A percentile compares a stretch with the other conserved stretches of the same genome.
Evolutionary conservation across 2,113 vertebrate species (phyloP).

Genomic region (Lucifuga dentata): DNA sequence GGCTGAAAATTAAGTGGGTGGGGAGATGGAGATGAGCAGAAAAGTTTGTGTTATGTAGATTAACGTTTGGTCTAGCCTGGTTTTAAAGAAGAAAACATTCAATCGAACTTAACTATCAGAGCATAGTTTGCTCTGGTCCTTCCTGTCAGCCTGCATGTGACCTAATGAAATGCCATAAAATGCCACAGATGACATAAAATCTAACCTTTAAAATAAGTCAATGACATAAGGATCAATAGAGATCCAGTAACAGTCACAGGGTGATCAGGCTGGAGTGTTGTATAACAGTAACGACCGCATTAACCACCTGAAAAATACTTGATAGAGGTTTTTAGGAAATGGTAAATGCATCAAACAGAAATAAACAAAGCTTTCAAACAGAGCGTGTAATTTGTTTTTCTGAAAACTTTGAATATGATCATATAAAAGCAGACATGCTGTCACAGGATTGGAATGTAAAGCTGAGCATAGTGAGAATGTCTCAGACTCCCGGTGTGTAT

Average conservation of each 20-base stretch:
- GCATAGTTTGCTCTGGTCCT: slow-evolving; percentile 32
- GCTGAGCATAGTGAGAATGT: slow-evolving; percentile 77
- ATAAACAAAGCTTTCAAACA: slow-evolving; percentile 57
- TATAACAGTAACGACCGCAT: slow-evolving; percentile 9
- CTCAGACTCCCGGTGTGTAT: slow-evolving; percentile 53
- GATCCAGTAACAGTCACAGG: not conserved
- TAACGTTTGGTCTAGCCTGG: too few species aligned
- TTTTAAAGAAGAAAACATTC: too few species aligned
- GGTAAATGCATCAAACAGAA: slow-evolving; percentile 37
- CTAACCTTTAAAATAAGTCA: slow-evolving; percentile 1
- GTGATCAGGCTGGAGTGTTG: slow-evolving; percentile 19
- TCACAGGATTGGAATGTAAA: slow-evolving; percentile 83
- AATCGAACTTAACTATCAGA: slow-evolving; percentile 50
- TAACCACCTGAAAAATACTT: slow-evolving; percentile 28
- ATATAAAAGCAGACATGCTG: slow-evolving; percentile 82
- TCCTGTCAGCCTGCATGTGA: slow-evolving; percentile 20
- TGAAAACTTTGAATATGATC: slow-evolving; percentile 72
- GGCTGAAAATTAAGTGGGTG: not conserved
- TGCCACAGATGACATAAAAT: slow-evolving; percentile 40
- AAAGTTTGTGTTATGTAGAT: not conserved
- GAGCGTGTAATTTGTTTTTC: slow-evolving; percentile 63
- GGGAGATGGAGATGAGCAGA: too few species aligned
- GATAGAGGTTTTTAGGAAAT: not conserved
- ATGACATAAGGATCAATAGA: slow-evolving; percentile 23
- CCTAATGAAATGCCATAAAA: slow-evolving; percentile 28